Base-by-base conservation (phyloP, 2,888 invertebrate species). In the Rhagium mordax region DNA sequence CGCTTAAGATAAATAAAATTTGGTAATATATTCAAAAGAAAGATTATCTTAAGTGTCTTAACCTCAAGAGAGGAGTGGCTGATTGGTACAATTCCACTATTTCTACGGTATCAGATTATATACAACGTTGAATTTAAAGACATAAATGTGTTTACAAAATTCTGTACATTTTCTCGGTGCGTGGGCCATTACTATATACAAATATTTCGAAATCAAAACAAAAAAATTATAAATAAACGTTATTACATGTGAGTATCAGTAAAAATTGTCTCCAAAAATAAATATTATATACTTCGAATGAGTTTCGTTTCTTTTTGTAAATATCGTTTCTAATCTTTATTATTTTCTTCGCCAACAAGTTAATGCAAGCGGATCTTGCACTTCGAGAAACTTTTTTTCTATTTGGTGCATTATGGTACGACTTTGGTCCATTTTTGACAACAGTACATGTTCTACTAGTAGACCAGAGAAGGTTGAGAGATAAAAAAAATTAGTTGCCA, bases 91-190 rank as follows among this genome's bases (percentile, higher is more conserved):
- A 1, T 49, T 18, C 20, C 10, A 4, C 53, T 15, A 53, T 55
- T 29, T 60, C 33, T 10, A 33, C 24, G 16, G 7, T 7, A 33
- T n/a, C 16, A 60, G 10, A 60, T n/a, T 29, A 29, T 60, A 60
- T 8, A 33, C 27, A 20, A 20, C 10, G 13, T 27, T 41, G n/a
- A 61, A 47, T 61, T 61, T 33, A 16, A 41, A 41, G 10, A 20
- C 20, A 55, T 21, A 55, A 61, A 61, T 61, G 20, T 61, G 61
- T 61, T 61, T 61, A 61, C 61, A 10, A 47, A 47, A 18, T 61
- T 41, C 2, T 13, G 47, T 41, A 41, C 61, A 61, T 33, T 29
- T 29, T 10, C 27, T 16, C n/a, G 29, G 18, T 27, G 29, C 59
- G 59, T 59, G 59, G 16, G 10, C 27, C 27, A 29, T 33, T 33